Percentiles rank a stretch among this genome's conserved stretches.
phyloP scores from a whole-genome alignment of 2,113 vertebrate species.

The Motacilla alba region DNA sequence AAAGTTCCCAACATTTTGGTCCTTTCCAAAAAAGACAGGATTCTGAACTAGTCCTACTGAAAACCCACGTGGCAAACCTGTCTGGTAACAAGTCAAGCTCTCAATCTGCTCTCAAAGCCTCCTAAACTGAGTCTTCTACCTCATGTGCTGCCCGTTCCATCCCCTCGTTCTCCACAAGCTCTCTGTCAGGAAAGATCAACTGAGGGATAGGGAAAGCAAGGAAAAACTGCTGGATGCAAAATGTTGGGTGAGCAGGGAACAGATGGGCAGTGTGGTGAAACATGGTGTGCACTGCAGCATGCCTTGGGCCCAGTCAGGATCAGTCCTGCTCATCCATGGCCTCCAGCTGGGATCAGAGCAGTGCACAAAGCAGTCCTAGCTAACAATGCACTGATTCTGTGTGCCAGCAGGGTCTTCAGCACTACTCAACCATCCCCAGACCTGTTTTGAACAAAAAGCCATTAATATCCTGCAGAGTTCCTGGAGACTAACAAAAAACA shows the following conservation, averaged over 20 bases:
- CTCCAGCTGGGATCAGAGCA: neutral
- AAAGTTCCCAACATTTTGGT: neutral
- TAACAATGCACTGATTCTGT: neutral
- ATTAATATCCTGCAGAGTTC: neutral
- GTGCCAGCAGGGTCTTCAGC: neutral
- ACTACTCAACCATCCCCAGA: neutral
- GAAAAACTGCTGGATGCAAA: neutral
- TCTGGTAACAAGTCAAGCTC: neutral
- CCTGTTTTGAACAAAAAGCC: neutral
- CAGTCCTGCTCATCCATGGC: neutral
- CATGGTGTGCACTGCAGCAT: fast-evolving
- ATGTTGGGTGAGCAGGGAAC: neutral
- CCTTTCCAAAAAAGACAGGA: neutral
- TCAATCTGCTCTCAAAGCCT: neutral
- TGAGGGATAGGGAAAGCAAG: neutral
- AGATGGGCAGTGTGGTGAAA: neutral
- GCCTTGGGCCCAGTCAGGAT: neutral
- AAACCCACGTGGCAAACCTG: neutral
- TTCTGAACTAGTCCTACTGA: neutral
- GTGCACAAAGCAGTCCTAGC: neutral
- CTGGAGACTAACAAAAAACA: neutral
- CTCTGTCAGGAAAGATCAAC: neutral
- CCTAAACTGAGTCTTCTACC: neutral
- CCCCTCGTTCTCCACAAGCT: neutral
- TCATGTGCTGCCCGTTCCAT: neutral